Conservation (phyloP, 2,888 invertebrate species). For the Nasonovia ribisnigri region DNA sequence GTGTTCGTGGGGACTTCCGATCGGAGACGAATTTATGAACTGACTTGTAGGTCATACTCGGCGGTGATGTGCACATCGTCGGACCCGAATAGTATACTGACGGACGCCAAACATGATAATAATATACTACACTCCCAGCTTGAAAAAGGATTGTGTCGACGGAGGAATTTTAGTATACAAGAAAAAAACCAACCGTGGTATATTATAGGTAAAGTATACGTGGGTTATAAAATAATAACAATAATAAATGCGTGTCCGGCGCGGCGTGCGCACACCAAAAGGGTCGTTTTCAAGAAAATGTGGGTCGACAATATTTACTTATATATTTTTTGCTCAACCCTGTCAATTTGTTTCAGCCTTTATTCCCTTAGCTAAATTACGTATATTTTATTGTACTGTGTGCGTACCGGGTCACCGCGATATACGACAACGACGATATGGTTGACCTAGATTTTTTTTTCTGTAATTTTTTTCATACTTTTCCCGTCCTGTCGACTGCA, state of each 20-base stretch:
- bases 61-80: background rate
- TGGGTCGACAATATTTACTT: conserved; percentile 46
- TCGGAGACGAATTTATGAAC: conserved; percentile 7
- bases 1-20: conserved; percentile 18
- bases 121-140: background rate
- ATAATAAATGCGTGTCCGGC: background rate
- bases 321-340: conserved; percentile 43
- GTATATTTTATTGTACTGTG: background rate
- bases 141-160: conserved; percentile 16
- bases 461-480: conserved; percentile 30
- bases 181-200: conserved; percentile 3
- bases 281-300: conserved; percentile 43
- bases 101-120: background rate
- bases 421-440: background rate
- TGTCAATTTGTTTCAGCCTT: conserved; percentile 46
- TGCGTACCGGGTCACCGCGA: background rate
- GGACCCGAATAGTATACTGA: conserved; percentile 20
- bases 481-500: background rate
- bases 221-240: conserved; percentile 9
- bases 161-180: background rate
- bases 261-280: background rate
- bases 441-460: conserved; percentile 54
- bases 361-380: conserved; percentile 8
- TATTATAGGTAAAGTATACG: conserved; percentile 4
- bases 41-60: background rate